Conservation (phyloP, 2,888 invertebrate genomes). For the Caenorhabditis macrosperma region DNA sequence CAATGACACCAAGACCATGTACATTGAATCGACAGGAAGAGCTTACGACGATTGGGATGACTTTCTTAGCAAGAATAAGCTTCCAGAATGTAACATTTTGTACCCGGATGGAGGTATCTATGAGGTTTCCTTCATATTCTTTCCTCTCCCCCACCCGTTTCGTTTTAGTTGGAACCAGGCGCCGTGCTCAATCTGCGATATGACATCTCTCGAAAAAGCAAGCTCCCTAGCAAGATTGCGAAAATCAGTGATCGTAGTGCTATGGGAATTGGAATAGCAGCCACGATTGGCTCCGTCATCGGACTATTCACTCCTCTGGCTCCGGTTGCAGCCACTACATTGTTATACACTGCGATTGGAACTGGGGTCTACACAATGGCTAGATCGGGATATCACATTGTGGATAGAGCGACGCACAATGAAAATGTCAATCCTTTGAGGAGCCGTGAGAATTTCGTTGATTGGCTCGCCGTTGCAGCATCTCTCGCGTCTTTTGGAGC, state of each 20-base stretch:
- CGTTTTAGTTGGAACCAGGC: constrained; percentile 50
- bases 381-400: constrained; percentile 58
- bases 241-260: constrained; percentile 57
- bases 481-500: constrained; percentile 61
- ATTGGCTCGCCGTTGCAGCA: constrained; percentile 61
- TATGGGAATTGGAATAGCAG: constrained; percentile 61
- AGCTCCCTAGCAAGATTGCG: constrained; percentile 58
- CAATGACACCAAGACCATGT: constrained; percentile 38
- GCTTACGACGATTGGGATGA: constrained; percentile 63
- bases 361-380: constrained; percentile 61
- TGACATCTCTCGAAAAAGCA: constrained; percentile 53
- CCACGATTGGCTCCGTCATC: constrained; percentile 58
- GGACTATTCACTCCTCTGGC: constrained; percentile 61
- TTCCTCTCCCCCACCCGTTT: not conserved
- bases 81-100: constrained; percentile 57
- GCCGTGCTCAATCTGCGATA: constrained; percentile 48
- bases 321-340: constrained; percentile 55
- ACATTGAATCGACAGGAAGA: constrained; percentile 53
- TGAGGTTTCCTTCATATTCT: constrained; percentile 30
- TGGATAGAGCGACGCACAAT: constrained; percentile 58
- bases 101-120: constrained; percentile 54
- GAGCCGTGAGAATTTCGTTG: constrained; percentile 62
- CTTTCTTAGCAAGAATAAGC: constrained; percentile 57
- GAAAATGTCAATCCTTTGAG: constrained; percentile 60
- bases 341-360: constrained; percentile 59